Evolutionary conservation across 2,888 invertebrate genomes (phyloP), one percentile per base, ranked within the genome.

Genomic region (Imbricaverruca yamaguchii): DNA sequence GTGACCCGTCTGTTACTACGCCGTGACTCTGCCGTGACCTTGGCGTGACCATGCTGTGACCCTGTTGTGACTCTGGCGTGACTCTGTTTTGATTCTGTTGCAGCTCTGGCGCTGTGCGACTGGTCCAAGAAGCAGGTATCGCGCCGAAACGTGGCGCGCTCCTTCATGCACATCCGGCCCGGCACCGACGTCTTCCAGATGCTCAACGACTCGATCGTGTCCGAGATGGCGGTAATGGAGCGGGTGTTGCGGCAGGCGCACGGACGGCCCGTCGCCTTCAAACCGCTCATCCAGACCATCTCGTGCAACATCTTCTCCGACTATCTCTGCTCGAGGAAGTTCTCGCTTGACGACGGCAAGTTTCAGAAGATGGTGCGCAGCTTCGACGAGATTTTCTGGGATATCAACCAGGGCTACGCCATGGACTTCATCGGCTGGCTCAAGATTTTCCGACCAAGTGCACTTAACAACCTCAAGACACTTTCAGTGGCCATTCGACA

Each of bases 351-450:
- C 21, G 93, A 95, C 84, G 82, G 85, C 0, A 91, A 91, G 25
- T 95, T 94, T 88, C 88, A 89, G 80, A 89, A 89, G 82, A 89
- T 92, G 11, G 93, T 94, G 0, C 88, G 91, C 55, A 90, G 90
- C 82, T 95, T 95, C 86, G 95, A 95, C 85, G 92, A 93, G 84
- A 94, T 96, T 80, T 96, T 96, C 88, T 94, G 93, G 92, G 95
- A 95, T 86, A 94, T 96, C 83, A 96, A 95, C 87, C 94, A 94
- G 85, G 94, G 94, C 0, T 94, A 94, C 86, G 93, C 94, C 0
- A 91, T 95, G 0, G 96, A 96, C 85, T 95, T 95, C 85, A 86
- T 96, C 53, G 95, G 95, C 0, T 94, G 93, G 92, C 87, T 95
- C 0, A 88, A 91, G 0, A 93, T 93, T 0, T 91, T 94, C 82